phyloP scores from a whole-genome alignment of 2,113 vertebrate genomes.

The Rhynchomys soricoides region DNA sequence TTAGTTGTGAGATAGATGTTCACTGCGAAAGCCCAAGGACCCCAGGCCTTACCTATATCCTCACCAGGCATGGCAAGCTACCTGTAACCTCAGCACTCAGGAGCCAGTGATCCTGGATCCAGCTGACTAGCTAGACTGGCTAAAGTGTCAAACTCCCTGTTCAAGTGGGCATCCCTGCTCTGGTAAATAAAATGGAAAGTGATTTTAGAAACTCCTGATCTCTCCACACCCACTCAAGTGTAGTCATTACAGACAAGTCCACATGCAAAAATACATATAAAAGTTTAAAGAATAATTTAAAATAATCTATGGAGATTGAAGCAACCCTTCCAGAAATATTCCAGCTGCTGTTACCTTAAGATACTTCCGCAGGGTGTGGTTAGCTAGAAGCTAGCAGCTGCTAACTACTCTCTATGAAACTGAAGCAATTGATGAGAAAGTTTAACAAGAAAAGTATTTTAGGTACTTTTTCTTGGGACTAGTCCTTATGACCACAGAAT shows the following conservation, averaged over 20 bases:
- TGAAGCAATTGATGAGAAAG: background rate
- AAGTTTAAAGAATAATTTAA: slow-evolving; percentile 22
- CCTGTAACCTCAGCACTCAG: too few relatives aligned
- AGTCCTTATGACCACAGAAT: background rate
- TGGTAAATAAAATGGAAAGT: background rate
- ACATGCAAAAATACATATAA: background rate
- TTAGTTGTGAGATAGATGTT: background rate
- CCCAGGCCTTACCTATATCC: too few relatives aligned
- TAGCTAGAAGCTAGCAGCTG: too few relatives aligned
- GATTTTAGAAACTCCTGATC: background rate
- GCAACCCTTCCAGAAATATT: background rate
- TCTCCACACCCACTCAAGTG: background rate
- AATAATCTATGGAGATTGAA: background rate
- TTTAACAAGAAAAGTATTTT: background rate
- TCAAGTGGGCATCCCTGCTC: background rate
- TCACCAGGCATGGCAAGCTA: background rate
- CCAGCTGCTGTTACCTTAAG: background rate
- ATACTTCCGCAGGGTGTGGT: accelerated
- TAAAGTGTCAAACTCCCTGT: too few relatives aligned
- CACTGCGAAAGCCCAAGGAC: background rate
- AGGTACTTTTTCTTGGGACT: background rate
- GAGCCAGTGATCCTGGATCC: background rate
- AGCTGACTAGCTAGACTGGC: background rate
- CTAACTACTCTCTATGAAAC: background rate
- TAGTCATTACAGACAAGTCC: background rate